Evolutionary conservation across 2,888 invertebrate genomes (phyloP).

Genomic region (Cremastobaeus sp.): DNA sequence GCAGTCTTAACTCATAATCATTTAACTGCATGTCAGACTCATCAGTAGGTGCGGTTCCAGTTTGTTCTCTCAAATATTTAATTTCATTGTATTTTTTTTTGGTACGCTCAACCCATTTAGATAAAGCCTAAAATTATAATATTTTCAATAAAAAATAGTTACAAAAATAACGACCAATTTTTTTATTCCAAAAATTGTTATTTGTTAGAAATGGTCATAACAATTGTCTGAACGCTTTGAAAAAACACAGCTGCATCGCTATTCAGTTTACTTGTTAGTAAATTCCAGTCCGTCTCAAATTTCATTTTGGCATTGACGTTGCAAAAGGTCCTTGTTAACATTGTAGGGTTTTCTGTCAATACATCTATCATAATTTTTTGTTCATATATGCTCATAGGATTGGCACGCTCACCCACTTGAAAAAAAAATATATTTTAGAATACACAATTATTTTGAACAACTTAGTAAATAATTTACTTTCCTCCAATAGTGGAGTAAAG

Average conservation of each 20-base stretch:
- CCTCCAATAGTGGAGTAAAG: too few relatives aligned
- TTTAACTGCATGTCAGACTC: not conserved
- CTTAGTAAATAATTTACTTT: too few relatives aligned
- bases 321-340: not conserved
- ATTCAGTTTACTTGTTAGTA: constrained; percentile 1
- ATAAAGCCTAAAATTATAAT: constrained; percentile 10
- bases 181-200: too few relatives aligned
- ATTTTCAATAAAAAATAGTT: too few relatives aligned
- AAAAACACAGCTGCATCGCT: too few relatives aligned
- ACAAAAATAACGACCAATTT: too few relatives aligned
- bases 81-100: constrained; percentile 3
- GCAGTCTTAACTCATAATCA: not conserved
- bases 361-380: not conserved
- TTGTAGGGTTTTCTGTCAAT: not conserved
- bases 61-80: not conserved
- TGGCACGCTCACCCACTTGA: constrained; percentile 1
- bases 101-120: constrained; percentile 8
- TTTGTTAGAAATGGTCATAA: too few relatives aligned
- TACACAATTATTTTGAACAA: too few relatives aligned
- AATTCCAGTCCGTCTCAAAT: constrained; percentile 4
- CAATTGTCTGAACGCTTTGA: too few relatives aligned
- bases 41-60: constrained; percentile 1
- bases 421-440: too few relatives aligned
- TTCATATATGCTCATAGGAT: not conserved
- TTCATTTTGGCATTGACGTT: constrained; percentile 2